Conservation (phyloP, 2,113 vertebrate genomes). For the Lutjanus erythropterus region DNA sequence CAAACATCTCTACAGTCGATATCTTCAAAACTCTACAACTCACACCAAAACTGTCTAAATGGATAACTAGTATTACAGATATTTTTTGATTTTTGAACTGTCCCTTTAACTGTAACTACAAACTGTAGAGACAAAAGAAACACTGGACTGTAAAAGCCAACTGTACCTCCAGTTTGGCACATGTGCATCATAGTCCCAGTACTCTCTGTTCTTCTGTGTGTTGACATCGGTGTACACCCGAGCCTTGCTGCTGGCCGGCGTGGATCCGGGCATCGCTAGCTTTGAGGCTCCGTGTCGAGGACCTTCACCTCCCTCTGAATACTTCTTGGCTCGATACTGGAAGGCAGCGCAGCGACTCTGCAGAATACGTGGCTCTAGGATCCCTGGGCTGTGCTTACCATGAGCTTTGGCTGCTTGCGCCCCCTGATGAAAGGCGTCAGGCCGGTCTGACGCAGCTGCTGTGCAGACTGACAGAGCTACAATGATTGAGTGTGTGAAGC, state of each 20-base stretch:
- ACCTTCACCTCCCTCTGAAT: slow-evolving; percentile 73
- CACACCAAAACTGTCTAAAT: no score
- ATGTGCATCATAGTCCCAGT: slow-evolving; percentile 97
- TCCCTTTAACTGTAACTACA: no score
- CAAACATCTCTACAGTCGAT: no score
- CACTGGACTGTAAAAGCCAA: no score
- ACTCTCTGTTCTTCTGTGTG: slow-evolving; percentile 96
- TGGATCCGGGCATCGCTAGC: slow-evolving; percentile 95
- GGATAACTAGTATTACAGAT: no score
- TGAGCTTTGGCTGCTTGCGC: slow-evolving; percentile 57
- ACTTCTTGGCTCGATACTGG: slow-evolving; percentile 62
- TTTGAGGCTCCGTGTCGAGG: slow-evolving; percentile 73
- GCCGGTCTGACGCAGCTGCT: slow-evolving; percentile 55
- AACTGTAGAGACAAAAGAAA: not conserved
- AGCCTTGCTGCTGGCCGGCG: slow-evolving; percentile 93
- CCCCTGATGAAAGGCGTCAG: slow-evolving; percentile 55
- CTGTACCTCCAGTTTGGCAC: slow-evolving; percentile 96
- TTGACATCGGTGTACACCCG: slow-evolving; percentile 98
- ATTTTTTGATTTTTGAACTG: no score
- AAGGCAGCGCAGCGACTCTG: slow-evolving; percentile 72
- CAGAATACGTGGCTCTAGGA: slow-evolving; percentile 55
- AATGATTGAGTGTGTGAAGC: slow-evolving; percentile 73
- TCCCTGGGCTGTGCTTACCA: slow-evolving; percentile 56
- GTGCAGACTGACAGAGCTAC: slow-evolving; percentile 79
- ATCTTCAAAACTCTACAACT: no score